phyloP scores from a whole-genome alignment of 1,140 invertebrate species.

The Drosophila nigrodunni region DNA sequence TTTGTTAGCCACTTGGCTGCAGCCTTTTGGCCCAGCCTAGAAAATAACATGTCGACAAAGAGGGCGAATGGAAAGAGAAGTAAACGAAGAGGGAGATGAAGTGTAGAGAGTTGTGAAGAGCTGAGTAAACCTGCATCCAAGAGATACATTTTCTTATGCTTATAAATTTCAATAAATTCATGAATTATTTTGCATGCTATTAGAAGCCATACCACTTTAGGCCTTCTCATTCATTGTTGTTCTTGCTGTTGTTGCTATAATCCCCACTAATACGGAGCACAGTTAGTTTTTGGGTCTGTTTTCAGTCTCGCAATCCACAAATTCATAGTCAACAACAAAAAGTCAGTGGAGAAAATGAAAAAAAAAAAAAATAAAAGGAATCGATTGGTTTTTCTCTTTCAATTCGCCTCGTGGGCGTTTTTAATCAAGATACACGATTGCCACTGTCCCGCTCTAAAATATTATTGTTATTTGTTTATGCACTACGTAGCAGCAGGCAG shows the following conservation, averaged over 20 bases:
- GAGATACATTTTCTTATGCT: conserved; percentile 49
- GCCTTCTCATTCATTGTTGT: conserved; percentile 35
- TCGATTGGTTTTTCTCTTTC: conserved; percentile 41
- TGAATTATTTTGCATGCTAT: conserved; percentile 72
- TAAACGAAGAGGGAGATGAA: neutral
- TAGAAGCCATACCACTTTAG: conserved; percentile 32
- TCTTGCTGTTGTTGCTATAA: conserved; percentile 41
- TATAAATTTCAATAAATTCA: conserved; percentile 82
- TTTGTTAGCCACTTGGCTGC: conserved; percentile 55
- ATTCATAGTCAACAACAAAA: conserved; percentile 46
- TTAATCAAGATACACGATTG: conserved; percentile 67
- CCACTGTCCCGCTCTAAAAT: conserved; percentile 41
- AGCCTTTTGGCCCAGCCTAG: conserved; percentile 40
- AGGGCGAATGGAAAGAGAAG: neutral
- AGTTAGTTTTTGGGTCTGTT: conserved; percentile 41
- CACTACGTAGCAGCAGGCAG: neutral
- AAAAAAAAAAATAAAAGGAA: conserved; percentile 3
- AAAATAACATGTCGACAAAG: no score
- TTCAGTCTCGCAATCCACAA: conserved; percentile 27
- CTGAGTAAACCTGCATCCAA: conserved; percentile 28
- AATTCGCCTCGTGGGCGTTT: conserved; percentile 49
- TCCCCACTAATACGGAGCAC: conserved; percentile 61
- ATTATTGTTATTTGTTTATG: conserved; percentile 59
- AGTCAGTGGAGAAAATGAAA: neutral
- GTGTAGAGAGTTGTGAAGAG: neutral